These are phyloP conservation scores for Drosophila tripunctata DNA, from an alignment of 2,888 invertebrate genomes.

Conservation along the genomic window DNA sequence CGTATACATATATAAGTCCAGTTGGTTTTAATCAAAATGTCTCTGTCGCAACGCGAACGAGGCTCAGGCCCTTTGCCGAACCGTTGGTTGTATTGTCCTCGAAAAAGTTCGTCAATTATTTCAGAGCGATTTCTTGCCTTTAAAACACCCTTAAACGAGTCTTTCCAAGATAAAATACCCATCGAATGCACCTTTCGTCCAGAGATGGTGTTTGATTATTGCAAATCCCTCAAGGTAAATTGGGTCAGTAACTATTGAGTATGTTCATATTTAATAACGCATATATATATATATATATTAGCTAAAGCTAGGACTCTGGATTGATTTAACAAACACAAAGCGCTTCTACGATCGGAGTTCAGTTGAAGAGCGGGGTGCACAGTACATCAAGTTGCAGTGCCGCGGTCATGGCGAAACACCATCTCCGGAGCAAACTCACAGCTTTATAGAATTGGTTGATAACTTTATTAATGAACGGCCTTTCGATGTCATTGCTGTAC, in stretches of 20 bases:
- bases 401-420: slow-evolving; percentile 97
- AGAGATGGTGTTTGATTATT: slow-evolving; percentile 92
- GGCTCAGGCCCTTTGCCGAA: slow-evolving; percentile 90
- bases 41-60: slow-evolving; percentile 54
- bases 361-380: slow-evolving; percentile 90
- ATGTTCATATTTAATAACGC: background rate
- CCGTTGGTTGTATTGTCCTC: slow-evolving; percentile 94
- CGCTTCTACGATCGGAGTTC: slow-evolving; percentile 95
- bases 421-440: slow-evolving; percentile 90
- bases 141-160: slow-evolving; percentile 92
- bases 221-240: slow-evolving; percentile 90
- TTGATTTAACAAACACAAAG: slow-evolving; percentile 97
- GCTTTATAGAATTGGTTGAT: slow-evolving; percentile 92
- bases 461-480: slow-evolving; percentile 92
- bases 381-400: slow-evolving; percentile 95
- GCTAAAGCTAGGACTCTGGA: slow-evolving; percentile 96
- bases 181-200: slow-evolving; percentile 93
- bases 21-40: slow-evolving; percentile 35
- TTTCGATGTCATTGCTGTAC: slow-evolving; percentile 89
- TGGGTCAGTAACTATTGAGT: background rate
- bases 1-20: too few species aligned
- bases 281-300: slow-evolving; percentile 77
- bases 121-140: slow-evolving; percentile 91
- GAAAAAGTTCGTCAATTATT: slow-evolving; percentile 90
- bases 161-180: slow-evolving; percentile 94